Evolutionary conservation across 2,113 vertebrate species (phyloP).

Genomic region (Chitala chitala): DNA sequence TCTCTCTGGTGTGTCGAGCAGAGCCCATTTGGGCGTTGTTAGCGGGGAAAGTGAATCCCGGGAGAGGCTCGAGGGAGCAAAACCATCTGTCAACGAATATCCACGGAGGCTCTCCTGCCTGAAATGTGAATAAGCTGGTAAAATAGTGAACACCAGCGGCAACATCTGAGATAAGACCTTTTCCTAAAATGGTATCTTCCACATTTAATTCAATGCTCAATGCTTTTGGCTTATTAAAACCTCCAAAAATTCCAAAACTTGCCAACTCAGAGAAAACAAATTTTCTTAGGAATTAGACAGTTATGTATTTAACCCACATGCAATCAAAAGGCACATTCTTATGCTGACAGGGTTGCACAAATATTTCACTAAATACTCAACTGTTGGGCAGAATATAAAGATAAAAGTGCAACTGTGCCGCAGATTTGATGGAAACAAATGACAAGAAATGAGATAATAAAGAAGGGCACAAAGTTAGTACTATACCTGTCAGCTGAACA

Average conservation of each 20-base stretch:
- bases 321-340: neutral
- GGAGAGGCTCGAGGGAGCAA: neutral
- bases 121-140: neutral
- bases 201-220: neutral
- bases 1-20: neutral
- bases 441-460: constrained; percentile 18
- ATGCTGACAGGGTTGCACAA: too few species aligned
- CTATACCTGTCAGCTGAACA: constrained; percentile 66
- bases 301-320: neutral
- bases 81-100: constrained; percentile 2
- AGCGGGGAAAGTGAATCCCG: neutral
- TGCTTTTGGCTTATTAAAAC: neutral
- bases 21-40: neutral
- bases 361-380: too few species aligned
- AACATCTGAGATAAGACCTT: neutral
- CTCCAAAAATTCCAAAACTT: neutral
- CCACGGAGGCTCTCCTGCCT: neutral
- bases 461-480: constrained; percentile 35
- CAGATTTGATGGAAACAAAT: neutral
- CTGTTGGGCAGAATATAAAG: too few species aligned
- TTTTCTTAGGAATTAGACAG: too few species aligned
- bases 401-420: neutral
- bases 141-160: neutral
- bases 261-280: neutral
- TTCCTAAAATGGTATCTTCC: neutral